Percentiles rank a stretch among this genome's conserved stretches.
Conservation (phyloP, 2,113 vertebrate species). For the Calyptommatus sinebrachiatus region DNA sequence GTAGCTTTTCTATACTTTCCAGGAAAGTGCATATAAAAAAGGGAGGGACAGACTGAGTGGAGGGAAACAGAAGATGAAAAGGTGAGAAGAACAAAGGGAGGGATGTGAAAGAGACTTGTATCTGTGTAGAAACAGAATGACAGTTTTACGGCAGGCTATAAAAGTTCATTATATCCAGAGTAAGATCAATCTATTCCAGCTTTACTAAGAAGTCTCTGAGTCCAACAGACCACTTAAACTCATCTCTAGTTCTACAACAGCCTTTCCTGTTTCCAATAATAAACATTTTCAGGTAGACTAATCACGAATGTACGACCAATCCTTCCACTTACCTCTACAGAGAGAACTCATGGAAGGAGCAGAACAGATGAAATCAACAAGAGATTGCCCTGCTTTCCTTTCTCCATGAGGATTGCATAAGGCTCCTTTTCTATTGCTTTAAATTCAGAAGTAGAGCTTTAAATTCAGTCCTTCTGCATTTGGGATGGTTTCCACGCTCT, state of each 20-base stretch:
- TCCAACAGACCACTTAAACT: not conserved
- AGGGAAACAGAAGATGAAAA: not conserved
- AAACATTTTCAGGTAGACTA: slow-evolving; percentile 18
- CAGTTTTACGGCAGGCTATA: not conserved
- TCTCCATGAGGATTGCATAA: not conserved
- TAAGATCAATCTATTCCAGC: not conserved
- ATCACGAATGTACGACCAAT: rapidly evolving
- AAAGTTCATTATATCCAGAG: not conserved
- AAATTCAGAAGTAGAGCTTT: too few relatives aligned
- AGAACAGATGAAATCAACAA: not conserved
- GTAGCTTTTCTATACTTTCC: not conserved
- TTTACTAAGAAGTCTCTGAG: not conserved
- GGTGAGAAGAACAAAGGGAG: not conserved
- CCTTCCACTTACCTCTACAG: not conserved
- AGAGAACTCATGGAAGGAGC: slow-evolving; percentile 13
- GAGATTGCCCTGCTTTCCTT: slow-evolving; percentile 12
- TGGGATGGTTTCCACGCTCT: too few relatives aligned
- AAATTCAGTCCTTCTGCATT: too few relatives aligned
- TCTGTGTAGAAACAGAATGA: not conserved
- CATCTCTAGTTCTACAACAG: not conserved
- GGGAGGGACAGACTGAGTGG: too few relatives aligned
- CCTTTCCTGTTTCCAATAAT: slow-evolving; percentile 29
- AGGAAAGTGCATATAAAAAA: not conserved
- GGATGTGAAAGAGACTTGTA: too few relatives aligned
- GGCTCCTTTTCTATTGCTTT: rapidly evolving